phyloP scores from a whole-genome alignment of 2,888 invertebrate genomes.

The Phanerotoma sp. region DNA sequence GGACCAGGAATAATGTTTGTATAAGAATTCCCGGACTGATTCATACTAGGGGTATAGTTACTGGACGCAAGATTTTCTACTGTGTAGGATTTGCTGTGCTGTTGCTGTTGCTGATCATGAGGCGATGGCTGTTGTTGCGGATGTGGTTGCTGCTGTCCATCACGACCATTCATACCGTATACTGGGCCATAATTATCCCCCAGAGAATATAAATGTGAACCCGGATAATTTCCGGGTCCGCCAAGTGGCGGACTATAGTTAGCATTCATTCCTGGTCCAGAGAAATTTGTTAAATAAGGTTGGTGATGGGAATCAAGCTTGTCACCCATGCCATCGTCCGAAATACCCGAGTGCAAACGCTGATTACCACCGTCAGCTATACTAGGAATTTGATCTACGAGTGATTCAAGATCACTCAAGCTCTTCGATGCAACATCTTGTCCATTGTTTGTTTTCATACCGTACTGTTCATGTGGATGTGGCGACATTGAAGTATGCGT shows the following conservation, averaged over 20 bases:
- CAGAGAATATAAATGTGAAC: conserved; percentile 45
- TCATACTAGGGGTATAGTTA: conserved; percentile 55
- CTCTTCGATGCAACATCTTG: conserved; percentile 85
- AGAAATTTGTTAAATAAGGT: conserved; percentile 39
- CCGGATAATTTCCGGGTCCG: conserved; percentile 44
- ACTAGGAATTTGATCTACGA: conserved; percentile 89
- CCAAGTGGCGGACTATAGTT: conserved; percentile 52
- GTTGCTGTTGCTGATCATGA: conserved; percentile 44
- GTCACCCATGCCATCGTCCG: conserved; percentile 48
- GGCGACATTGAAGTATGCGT: conserved; percentile 54
- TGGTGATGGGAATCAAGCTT: conserved; percentile 50
- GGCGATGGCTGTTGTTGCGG: conserved; percentile 42
- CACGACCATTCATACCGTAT: conserved; percentile 48
- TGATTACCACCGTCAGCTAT: conserved; percentile 69
- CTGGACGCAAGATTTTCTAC: conserved; percentile 57
- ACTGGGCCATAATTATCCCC: conserved; percentile 48
- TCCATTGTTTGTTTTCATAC: conserved; percentile 49
- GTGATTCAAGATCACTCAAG: conserved; percentile 81
- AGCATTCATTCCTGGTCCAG: conserved; percentile 40
- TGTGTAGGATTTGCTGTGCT: conserved; percentile 56
- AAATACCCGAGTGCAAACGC: conserved; percentile 46
- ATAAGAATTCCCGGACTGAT: conserved; percentile 48
- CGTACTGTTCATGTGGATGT: conserved; percentile 54
- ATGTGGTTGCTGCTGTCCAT: conserved; percentile 39
- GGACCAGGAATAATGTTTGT: conserved; percentile 56